phyloP scores from a whole-genome alignment of 2,888 invertebrate species.

The Phengaris arion region DNA sequence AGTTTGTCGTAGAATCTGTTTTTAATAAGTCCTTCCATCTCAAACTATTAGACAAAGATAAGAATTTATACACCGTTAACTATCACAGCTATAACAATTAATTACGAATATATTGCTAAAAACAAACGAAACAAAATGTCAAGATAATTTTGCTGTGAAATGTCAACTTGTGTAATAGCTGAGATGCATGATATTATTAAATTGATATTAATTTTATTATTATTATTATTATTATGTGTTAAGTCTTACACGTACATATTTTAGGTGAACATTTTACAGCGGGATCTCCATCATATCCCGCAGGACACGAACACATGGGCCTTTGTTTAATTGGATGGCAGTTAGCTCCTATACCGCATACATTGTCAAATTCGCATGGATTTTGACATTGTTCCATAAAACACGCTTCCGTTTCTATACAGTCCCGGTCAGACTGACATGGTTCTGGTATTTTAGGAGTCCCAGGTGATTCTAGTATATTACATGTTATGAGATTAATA shows the following conservation, averaged over 20 bases:
- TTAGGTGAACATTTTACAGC: conserved; percentile 88
- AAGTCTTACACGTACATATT: conserved; percentile 90
- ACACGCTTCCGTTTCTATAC: conserved; percentile 90
- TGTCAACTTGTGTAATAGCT: neutral
- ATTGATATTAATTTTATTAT: conserved; percentile 46
- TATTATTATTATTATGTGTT: conserved; percentile 39
- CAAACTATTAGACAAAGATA: neutral
- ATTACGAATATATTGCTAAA: too few relatives aligned
- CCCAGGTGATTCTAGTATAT: conserved; percentile 84
- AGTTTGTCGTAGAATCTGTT: too few relatives aligned
- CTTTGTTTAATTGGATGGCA: conserved; percentile 91
- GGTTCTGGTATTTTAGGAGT: conserved; percentile 86
- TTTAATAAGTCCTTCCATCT: neutral
- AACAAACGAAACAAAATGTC: too few relatives aligned
- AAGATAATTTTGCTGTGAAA: neutral
- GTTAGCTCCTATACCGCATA: conserved; percentile 86
- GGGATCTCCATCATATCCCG: conserved; percentile 90
- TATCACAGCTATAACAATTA: too few relatives aligned
- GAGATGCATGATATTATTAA: neutral
- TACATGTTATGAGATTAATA: conserved; percentile 58
- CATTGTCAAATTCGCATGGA: conserved; percentile 89
- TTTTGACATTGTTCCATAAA: conserved; percentile 90
- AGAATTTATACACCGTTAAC: neutral
- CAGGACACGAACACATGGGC: conserved; percentile 89
- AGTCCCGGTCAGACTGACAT: conserved; percentile 90